A percentile compares a stretch with the other conserved stretches of the same genome.
Evolutionary conservation across 1,140 invertebrate species (phyloP).

Genomic region (Halesus radiatus): DNA sequence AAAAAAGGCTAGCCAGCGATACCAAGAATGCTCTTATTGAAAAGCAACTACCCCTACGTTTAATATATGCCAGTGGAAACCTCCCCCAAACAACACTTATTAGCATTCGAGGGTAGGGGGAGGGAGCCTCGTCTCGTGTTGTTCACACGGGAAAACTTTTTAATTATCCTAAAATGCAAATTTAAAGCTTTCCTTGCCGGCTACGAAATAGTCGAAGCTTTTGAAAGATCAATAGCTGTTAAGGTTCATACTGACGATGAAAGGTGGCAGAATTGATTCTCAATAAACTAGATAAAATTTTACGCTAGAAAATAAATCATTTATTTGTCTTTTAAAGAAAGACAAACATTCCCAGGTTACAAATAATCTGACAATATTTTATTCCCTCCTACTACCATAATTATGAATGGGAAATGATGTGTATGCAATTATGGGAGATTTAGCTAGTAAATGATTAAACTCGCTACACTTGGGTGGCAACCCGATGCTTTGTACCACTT

Average conservation of each 20-base stretch:
- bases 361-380: background rate
- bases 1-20: too few species aligned
- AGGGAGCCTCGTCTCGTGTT: conserved; percentile 13
- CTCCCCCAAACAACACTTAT: conserved; percentile 40
- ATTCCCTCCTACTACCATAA: too few species aligned
- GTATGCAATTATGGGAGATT: background rate
- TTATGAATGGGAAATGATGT: background rate
- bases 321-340: too few species aligned
- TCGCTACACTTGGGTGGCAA: too few species aligned
- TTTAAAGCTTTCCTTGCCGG: background rate
- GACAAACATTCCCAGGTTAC: background rate
- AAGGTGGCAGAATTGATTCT: too few species aligned
- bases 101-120: conserved; percentile 27
- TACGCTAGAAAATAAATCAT: too few species aligned
- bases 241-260: too few species aligned
- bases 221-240: too few species aligned
- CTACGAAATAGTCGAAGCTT: too few species aligned
- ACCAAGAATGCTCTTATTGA: background rate
- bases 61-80: conserved; percentile 36
- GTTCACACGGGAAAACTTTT: conserved; percentile 48
- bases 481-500: too few species aligned
- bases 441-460: too few species aligned
- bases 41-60: conserved; percentile 6
- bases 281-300: too few species aligned
- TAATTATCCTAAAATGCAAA: conserved; percentile 52